Percentiles rank a stretch among this genome's conserved stretches.
Conservation (phyloP, 2,888 invertebrate species). For the Lissonota sp. region DNA sequence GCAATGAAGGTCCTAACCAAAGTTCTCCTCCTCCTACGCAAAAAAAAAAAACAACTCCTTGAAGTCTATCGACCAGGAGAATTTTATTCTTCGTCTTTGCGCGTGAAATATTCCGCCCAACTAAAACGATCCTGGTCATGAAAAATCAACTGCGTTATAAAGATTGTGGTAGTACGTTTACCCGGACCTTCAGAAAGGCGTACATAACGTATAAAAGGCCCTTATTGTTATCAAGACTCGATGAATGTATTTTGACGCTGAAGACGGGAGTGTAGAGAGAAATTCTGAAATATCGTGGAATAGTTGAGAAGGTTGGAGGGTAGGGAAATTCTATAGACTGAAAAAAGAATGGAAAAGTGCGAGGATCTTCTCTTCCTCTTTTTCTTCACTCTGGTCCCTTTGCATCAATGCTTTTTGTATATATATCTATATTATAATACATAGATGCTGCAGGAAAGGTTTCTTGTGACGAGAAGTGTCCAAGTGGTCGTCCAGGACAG, state of each 20-base stretch:
- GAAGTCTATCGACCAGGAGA: slow-evolving; percentile 11
- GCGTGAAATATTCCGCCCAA: slow-evolving; percentile 49
- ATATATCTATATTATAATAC: neutral
- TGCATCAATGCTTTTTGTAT: neutral
- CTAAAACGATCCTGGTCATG: slow-evolving; percentile 7
- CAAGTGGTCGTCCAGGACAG: slow-evolving; percentile 24
- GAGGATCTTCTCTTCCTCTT: slow-evolving; percentile 23
- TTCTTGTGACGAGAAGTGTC: slow-evolving; percentile 19
- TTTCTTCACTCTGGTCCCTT: slow-evolving; percentile 13
- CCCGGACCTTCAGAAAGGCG: slow-evolving; percentile 27
- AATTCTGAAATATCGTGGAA: slow-evolving; percentile 12
- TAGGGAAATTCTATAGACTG: neutral
- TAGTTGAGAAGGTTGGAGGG: slow-evolving; percentile 22
- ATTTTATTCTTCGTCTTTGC: slow-evolving; percentile 19
- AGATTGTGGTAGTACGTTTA: slow-evolving; percentile 2
- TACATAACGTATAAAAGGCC: slow-evolving; percentile 14
- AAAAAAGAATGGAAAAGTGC: slow-evolving; percentile 28
- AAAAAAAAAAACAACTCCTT: slow-evolving; percentile 18
- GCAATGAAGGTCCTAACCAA: neutral
- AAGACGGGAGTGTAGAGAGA: slow-evolving; percentile 1
- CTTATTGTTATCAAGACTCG: slow-evolving; percentile 19
- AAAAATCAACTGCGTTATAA: slow-evolving; percentile 11
- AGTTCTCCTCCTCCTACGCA: slow-evolving; percentile 43
- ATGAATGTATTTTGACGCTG: slow-evolving; percentile 25
- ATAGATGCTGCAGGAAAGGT: slow-evolving; percentile 13